A percentile compares a stretch with the other conserved stretches of the same genome.
Conservation (phyloP, 2,113 vertebrate species). For the Cynoglossus semilaevis region DNA sequence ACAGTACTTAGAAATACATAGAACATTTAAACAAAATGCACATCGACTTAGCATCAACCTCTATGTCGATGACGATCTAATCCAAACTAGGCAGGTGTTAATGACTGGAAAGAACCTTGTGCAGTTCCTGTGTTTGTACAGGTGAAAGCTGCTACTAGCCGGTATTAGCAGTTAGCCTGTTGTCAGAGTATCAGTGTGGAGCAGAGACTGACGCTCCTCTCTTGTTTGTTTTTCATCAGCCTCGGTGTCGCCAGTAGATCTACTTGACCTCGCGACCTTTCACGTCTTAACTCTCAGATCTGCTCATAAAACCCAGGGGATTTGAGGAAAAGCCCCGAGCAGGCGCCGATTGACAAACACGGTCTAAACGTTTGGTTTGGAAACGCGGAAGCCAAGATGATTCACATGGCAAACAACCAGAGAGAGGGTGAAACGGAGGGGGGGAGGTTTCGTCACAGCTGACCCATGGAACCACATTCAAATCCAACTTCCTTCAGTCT, state of each 20-base stretch:
- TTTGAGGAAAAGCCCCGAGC: conserved; percentile 12
- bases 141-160: conserved; percentile 13
- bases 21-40: no score
- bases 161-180: background rate
- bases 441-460: background rate
- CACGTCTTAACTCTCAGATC: background rate
- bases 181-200: background rate
- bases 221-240: conserved; percentile 5
- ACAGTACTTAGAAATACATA: no score
- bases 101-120: conserved; percentile 5
- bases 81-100: background rate
- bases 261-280: background rate
- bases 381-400: background rate
- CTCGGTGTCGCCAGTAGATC: background rate
- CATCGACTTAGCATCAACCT: no score
- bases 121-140: conserved; percentile 38
- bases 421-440: background rate
- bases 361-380: conserved; percentile 34
- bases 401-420: conserved; percentile 29
- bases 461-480: conserved; percentile 22
- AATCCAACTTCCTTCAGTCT: background rate
- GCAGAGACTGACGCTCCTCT: background rate
- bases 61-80: background rate
- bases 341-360: background rate
- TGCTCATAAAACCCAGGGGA: background rate